Evolutionary conservation across 2,797 vertebrate genomes (phyloP).

Genomic region (Hippoglossus hippoglossus): DNA sequence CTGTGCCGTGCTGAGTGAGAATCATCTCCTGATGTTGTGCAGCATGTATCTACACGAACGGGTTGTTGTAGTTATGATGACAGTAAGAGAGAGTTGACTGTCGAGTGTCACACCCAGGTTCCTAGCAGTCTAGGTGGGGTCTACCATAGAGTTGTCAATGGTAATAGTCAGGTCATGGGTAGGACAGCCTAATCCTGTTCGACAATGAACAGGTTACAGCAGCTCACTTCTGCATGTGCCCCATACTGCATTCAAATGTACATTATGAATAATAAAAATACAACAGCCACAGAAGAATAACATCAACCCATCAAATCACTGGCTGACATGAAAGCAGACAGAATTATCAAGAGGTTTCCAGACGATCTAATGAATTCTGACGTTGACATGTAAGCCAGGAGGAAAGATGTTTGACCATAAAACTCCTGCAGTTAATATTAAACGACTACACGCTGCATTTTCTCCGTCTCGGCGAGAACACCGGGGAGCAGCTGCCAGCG

Average conservation of each 20-base stretch:
- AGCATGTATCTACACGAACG: too few species aligned
- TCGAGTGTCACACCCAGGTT: too few species aligned
- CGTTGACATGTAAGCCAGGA: constrained; percentile 25
- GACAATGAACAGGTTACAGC: constrained; percentile 18
- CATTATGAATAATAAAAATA: constrained; percentile 30
- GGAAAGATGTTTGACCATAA: constrained; percentile 49
- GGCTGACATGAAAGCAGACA: constrained; percentile 30
- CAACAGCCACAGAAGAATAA: constrained; percentile 27
- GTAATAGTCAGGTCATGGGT: too few species aligned
- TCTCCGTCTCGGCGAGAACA: constrained; percentile 27
- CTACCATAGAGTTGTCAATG: too few species aligned
- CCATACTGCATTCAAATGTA: constrained; percentile 10
- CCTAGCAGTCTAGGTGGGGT: too few species aligned
- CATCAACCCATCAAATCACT: constrained; percentile 13
- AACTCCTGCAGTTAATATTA: constrained; percentile 58
- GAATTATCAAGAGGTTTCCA: constrained; percentile 42
- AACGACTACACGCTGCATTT: constrained; percentile 49
- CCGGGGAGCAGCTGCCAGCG: constrained; percentile 44
- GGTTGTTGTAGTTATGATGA: too few species aligned
- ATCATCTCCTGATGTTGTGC: too few species aligned
- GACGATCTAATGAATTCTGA: constrained; percentile 49
- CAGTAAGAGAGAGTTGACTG: too few species aligned
- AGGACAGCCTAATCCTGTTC: constrained; percentile 2
- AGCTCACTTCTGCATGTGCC: constrained; percentile 7
- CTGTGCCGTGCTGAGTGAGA: too few species aligned